phyloP scores from a whole-genome alignment of 1,140 invertebrate genomes.

The Stegodyphus dumicola region DNA sequence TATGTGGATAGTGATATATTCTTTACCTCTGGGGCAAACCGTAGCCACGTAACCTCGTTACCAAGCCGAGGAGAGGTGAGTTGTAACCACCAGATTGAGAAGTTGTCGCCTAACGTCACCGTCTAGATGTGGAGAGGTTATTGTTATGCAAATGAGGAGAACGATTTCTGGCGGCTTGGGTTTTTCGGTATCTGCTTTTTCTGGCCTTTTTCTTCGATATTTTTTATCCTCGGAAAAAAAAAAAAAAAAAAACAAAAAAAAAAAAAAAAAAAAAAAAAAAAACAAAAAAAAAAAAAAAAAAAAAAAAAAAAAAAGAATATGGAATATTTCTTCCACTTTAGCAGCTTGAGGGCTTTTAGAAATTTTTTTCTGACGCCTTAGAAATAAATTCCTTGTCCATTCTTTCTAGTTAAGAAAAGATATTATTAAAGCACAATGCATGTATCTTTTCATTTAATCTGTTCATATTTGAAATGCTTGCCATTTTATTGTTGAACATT shows the following conservation, averaged over 20 bases:
- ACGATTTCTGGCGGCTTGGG: conserved; percentile 8
- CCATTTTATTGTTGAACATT: too few species aligned
- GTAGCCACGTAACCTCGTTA: conserved; percentile 47
- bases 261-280: too few species aligned
- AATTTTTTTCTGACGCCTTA: too few species aligned
- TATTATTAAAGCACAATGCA: too few species aligned
- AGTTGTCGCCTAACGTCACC: conserved; percentile 53
- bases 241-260: too few species aligned
- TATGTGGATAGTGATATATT: conserved; percentile 40
- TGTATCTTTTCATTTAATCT: too few species aligned
- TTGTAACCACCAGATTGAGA: conserved; percentile 34
- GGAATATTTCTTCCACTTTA: conserved; percentile 25
- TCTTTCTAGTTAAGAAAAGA: neutral
- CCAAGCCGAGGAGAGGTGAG: conserved; percentile 20
- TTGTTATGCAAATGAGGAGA: conserved; percentile 52
- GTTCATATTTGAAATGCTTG: too few species aligned
- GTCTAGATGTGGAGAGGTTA: conserved; percentile 19
- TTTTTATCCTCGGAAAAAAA: neutral
- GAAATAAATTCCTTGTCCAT: too few species aligned
- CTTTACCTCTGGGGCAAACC: conserved; percentile 26
- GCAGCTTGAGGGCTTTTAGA: neutral
- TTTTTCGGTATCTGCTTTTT: neutral
- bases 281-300: too few species aligned
- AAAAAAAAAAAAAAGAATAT: too few species aligned
- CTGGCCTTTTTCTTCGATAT: neutral